Evolutionary conservation across 2,797 vertebrate genomes (phyloP).

Genomic region (Leucoraja ocellata): DNA sequence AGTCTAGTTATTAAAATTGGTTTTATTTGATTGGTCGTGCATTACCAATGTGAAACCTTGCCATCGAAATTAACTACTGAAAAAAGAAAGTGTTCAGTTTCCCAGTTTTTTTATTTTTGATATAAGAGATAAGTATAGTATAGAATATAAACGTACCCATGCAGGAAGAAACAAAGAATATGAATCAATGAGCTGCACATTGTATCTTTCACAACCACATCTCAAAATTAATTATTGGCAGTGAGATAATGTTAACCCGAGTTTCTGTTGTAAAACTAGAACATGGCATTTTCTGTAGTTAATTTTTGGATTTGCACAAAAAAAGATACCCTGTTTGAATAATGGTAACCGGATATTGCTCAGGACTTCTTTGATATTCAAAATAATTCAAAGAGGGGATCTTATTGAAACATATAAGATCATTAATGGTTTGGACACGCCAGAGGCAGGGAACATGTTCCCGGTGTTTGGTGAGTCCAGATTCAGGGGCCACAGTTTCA

Average conservation of each 20-base stretch:
- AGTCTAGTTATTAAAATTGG: background rate
- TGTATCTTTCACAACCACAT: background rate
- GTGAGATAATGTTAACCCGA: background rate
- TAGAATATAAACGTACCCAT: background rate
- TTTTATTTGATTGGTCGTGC: background rate
- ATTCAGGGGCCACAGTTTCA: too few relatives aligned
- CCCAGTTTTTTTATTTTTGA: background rate
- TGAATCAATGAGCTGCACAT: background rate
- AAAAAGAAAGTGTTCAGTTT: background rate
- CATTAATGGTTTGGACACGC: too few relatives aligned
- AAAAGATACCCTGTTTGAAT: background rate
- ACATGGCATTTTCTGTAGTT: too few relatives aligned
- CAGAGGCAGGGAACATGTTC: too few relatives aligned
- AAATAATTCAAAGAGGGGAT: background rate
- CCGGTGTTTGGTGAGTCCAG: too few relatives aligned
- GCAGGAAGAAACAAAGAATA: background rate
- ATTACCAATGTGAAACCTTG: background rate
- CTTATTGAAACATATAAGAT: too few relatives aligned
- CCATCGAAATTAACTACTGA: background rate
- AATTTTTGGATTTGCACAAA: background rate
- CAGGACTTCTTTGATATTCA: background rate
- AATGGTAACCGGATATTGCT: background rate
- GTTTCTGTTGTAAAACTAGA: background rate
- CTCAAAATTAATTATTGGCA: background rate
- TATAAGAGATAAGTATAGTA: background rate